A percentile compares a stretch with the other conserved stretches of the same genome.
Evolutionary conservation across 2,113 vertebrate species (phyloP).

Genomic region (Sylvia atricapilla): DNA sequence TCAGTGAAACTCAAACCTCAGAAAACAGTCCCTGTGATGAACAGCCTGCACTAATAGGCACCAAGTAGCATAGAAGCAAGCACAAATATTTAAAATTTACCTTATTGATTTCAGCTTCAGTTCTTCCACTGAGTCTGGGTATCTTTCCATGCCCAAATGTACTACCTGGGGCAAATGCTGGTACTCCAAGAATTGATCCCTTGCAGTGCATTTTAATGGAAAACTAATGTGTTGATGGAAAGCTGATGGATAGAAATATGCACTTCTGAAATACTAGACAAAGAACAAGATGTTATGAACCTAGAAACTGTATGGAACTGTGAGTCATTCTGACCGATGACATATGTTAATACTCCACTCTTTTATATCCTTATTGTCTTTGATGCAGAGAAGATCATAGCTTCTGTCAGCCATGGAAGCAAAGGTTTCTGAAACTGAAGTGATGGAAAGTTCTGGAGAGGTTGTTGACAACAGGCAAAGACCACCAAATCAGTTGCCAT

Average conservation of each 20-base stretch:
- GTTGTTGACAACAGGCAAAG: conserved; percentile 68
- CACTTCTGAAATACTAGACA: neutral
- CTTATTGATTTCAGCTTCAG: neutral
- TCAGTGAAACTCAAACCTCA: neutral
- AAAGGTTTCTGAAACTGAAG: conserved; percentile 67
- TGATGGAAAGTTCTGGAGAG: conserved; percentile 3
- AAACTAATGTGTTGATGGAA: neutral
- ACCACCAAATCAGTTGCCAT: conserved; percentile 70
- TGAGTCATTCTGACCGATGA: neutral
- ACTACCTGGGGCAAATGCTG: neutral
- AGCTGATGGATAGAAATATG: neutral
- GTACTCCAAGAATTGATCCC: neutral
- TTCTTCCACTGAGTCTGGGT: neutral
- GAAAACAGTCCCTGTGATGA: neutral
- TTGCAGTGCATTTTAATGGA: neutral
- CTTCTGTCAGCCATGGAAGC: conserved; percentile 71
- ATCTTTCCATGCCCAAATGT: neutral
- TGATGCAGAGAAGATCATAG: conserved; percentile 70
- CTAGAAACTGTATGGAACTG: neutral
- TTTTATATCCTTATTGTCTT: conserved; percentile 65
- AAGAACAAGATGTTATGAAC: neutral
- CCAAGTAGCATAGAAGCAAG: neutral
- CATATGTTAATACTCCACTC: neutral
- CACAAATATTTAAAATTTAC: neutral
- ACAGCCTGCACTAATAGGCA: neutral